Percentiles rank a stretch among this genome's conserved stretches.
These are phyloP conservation scores for Siphamia tubifer DNA, from an alignment of 2,113 vertebrate genomes.

Conservation along the genomic window DNA sequence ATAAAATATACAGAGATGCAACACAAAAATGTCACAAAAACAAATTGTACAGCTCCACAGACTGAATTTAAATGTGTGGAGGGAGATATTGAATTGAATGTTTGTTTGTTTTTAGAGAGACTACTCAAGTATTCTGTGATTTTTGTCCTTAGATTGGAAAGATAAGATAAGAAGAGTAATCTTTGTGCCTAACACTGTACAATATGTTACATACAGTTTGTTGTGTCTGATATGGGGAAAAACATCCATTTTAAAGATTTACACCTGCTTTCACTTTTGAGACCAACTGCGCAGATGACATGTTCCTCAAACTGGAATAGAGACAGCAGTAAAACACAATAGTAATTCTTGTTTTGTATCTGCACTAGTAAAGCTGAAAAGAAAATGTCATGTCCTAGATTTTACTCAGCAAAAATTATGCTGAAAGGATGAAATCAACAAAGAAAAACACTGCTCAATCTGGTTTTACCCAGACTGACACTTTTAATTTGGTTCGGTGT, in stretches of 20 bases:
- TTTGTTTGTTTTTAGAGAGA: too few relatives aligned
- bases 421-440: conserved; percentile 26
- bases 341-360: conserved; percentile 16
- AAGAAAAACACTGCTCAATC: conserved; percentile 12
- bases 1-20: too few relatives aligned
- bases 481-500: conserved; percentile 17
- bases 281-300: conserved; percentile 3
- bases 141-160: too few relatives aligned
- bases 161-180: background rate
- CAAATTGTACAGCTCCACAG: too few relatives aligned
- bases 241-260: conserved; percentile 3
- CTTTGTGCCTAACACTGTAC: background rate
- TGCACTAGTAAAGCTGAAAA: conserved; percentile 21
- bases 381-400: conserved; percentile 62
- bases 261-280: background rate
- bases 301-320: background rate
- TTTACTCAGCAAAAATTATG: conserved; percentile 49
- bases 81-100: too few relatives aligned
- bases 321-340: background rate
- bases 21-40: too few relatives aligned
- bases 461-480: conserved; percentile 14
- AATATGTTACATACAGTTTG: background rate
- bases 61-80: too few relatives aligned
- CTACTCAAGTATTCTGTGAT: too few relatives aligned
- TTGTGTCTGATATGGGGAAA: background rate